A percentile compares a stretch with the other conserved stretches of the same genome.
phyloP scores from a whole-genome alignment of 2,113 vertebrate species.

The Chaetorhynchus papuensis region DNA sequence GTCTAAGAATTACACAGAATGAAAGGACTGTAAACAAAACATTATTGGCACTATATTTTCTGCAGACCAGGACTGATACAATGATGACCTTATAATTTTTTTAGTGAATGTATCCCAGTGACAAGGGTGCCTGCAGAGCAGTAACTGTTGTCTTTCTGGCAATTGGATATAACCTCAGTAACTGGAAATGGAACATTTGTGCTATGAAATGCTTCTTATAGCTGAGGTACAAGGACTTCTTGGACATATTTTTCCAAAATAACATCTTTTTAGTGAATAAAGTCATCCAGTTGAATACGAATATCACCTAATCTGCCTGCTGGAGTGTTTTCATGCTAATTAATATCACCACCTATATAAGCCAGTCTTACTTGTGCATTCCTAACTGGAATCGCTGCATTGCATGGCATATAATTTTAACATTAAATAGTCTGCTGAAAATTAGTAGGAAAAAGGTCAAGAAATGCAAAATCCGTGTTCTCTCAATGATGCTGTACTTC shows the following conservation, averaged over 20 bases:
- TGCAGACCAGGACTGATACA: background rate
- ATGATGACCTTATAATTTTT: background rate
- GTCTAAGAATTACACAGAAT: background rate
- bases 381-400: background rate
- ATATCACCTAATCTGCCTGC: background rate
- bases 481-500: background rate
- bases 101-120: background rate
- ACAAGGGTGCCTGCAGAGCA: background rate
- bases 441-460: constrained; percentile 50
- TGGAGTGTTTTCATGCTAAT: background rate
- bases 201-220: background rate
- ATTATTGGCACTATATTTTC: background rate
- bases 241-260: background rate
- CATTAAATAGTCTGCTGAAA: constrained; percentile 11
- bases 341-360: background rate
- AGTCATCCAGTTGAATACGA: background rate
- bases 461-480: constrained; percentile 36
- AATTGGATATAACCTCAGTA: background rate
- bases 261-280: background rate
- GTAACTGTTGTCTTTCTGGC: background rate
- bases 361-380: background rate
- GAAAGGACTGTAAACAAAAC: background rate
- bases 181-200: background rate
- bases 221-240: background rate
- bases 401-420: background rate